Percentiles rank a stretch among this genome's conserved stretches.
Evolutionary conservation across 2,113 vertebrate species (phyloP).

Genomic region (Dasypus novemcinctus): DNA sequence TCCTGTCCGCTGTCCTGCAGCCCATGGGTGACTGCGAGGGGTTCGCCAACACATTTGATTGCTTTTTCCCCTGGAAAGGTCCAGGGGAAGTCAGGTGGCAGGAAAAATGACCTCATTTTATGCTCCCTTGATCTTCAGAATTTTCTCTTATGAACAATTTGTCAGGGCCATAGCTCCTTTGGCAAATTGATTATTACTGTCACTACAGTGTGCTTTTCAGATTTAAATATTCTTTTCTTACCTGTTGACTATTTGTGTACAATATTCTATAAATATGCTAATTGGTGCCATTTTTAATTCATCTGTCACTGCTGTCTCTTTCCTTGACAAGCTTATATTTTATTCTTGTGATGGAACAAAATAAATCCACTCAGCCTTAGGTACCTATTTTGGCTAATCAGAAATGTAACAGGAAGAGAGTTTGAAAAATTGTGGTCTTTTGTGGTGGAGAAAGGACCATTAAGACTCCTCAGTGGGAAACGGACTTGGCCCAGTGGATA

Average conservation of each 20-base stretch:
- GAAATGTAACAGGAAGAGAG: constrained; percentile 47
- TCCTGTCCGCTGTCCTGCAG: too few species aligned
- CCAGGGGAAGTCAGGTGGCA: neutral
- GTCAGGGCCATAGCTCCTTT: neutral
- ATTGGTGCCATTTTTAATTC: constrained; percentile 63
- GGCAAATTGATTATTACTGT: neutral
- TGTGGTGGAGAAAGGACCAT: neutral
- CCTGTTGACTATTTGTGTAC: constrained; percentile 49
- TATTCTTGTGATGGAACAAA: constrained; percentile 44
- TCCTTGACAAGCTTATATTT: constrained; percentile 65
- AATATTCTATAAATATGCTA: constrained; percentile 72
- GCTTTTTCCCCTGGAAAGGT: too few species aligned
- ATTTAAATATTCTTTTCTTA: constrained; percentile 7
- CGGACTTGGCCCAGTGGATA: too few species aligned
- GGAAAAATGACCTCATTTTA: neutral
- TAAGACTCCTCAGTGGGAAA: neutral
- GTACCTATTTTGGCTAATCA: constrained; percentile 58
- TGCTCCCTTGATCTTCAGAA: neutral
- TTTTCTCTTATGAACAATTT: neutral
- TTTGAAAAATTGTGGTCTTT: constrained; percentile 22
- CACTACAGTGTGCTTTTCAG: neutral
- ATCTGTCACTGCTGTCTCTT: constrained; percentile 58
- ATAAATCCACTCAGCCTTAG: constrained; percentile 46
- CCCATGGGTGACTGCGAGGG: neutral
- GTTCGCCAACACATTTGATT: neutral